Evolutionary conservation across 2,113 vertebrate species (phyloP).

Genomic region (Probosciger aterrimus): DNA sequence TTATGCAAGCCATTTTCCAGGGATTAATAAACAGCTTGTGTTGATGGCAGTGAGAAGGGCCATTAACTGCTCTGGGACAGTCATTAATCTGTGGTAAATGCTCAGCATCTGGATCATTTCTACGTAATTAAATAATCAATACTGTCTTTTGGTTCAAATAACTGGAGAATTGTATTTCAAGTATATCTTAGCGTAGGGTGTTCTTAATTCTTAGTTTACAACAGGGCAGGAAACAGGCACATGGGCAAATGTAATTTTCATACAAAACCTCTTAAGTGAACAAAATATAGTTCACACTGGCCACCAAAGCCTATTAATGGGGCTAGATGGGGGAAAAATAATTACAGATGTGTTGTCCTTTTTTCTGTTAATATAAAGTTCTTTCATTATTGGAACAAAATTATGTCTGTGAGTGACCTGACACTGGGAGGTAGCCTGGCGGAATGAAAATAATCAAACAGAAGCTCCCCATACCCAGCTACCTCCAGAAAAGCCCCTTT

Average conservation of each 20-base stretch:
- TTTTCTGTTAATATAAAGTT: background rate
- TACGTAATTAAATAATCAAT: conserved; percentile 49
- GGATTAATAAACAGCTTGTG: conserved; percentile 43
- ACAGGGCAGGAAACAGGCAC: background rate
- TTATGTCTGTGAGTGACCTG: background rate
- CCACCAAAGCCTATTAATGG: background rate
- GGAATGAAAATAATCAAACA: background rate
- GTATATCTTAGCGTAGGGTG: background rate
- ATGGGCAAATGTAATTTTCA: background rate
- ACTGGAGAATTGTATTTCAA: background rate
- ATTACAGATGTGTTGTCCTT: background rate
- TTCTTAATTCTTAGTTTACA: conserved; percentile 15
- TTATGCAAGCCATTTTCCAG: conserved; percentile 53
- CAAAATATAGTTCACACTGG: background rate
- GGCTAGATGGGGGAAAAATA: background rate
- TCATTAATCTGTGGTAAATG: conserved; percentile 50
- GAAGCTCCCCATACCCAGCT: background rate
- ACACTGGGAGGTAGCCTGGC: background rate
- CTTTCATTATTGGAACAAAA: background rate
- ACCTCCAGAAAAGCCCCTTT: background rate
- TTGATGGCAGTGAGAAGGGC: conserved; percentile 5
- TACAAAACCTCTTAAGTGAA: background rate
- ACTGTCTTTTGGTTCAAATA: conserved; percentile 35
- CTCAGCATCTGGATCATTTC: conserved; percentile 22
- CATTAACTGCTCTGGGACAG: conserved; percentile 31